Evolutionary conservation across 2,797 vertebrate genomes (phyloP).

Genomic region (Anas bernieri): DNA sequence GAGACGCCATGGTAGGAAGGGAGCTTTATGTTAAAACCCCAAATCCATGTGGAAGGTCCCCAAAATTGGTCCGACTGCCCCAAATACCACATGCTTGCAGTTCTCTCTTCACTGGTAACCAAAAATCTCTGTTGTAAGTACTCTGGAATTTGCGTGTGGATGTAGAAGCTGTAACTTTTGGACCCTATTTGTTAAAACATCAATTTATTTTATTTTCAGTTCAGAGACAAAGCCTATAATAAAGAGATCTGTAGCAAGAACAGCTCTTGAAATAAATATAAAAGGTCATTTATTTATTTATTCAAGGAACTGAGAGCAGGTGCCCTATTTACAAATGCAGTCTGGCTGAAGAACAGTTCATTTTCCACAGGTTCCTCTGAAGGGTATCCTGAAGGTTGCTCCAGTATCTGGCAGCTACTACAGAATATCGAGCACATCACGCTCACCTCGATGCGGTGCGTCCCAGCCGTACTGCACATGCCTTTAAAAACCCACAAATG

Average conservation of each 20-base stretch:
- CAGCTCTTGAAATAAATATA: slow-evolving; percentile 44
- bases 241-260: slow-evolving; percentile 27
- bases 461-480: not conserved
- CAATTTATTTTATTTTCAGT: not conserved
- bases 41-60: not conserved
- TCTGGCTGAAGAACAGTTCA: not conserved
- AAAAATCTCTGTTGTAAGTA: not conserved
- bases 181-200: not conserved
- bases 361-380: not conserved
- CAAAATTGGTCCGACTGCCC: not conserved
- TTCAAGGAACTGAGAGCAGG: not conserved
- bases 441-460: not conserved
- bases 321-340: slow-evolving; percentile 22
- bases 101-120: not conserved
- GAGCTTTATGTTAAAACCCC: not conserved
- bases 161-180: not conserved
- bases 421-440: not conserved
- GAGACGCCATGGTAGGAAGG: not conserved
- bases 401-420: not conserved
- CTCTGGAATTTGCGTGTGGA: not conserved
- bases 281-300: slow-evolving; percentile 54
- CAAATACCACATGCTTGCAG: not conserved
- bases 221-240: not conserved
- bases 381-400: not conserved
- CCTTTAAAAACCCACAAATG: slow-evolving; percentile 3